Evolutionary conservation across 2,797 vertebrate species (phyloP).

Genomic region (Sciurus vulgaris): DNA sequence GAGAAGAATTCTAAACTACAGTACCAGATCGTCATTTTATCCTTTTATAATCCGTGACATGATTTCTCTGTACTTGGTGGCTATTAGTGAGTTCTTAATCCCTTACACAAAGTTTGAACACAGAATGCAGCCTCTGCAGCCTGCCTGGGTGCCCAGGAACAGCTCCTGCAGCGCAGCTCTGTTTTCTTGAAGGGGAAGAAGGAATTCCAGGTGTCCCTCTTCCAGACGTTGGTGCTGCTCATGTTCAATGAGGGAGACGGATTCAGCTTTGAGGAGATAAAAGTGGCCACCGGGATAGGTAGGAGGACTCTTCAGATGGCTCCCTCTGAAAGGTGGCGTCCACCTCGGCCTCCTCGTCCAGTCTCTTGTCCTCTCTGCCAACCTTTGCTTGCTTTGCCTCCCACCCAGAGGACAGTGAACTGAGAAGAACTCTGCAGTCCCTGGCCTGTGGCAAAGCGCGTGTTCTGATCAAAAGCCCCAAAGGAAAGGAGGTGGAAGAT

Average conservation of each 20-base stretch:
- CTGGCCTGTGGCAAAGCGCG: constrained; percentile 91
- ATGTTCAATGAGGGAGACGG: constrained; percentile 92
- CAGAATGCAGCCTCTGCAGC: background rate
- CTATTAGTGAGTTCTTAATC: background rate
- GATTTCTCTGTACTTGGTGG: background rate
- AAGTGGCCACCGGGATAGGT: constrained; percentile 91
- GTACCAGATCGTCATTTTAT: background rate
- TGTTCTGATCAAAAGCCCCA: constrained; percentile 90
- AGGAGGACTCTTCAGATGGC: constrained; percentile 30
- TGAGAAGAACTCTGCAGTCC: constrained; percentile 90
- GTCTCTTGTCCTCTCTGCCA: background rate
- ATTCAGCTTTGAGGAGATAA: constrained; percentile 91
- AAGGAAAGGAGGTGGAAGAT: constrained; percentile 90
- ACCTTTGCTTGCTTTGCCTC: constrained; percentile 12
- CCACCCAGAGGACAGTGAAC: constrained; percentile 88
- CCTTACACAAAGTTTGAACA: background rate
- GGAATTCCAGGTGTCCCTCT: constrained; percentile 91
- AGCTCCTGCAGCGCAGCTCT: background rate
- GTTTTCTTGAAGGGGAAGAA: constrained; percentile 89
- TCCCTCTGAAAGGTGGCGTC: background rate
- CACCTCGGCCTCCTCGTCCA: background rate
- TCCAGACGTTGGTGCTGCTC: constrained; percentile 91
- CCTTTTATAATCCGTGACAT: background rate
- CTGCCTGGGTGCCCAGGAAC: fast-evolving
- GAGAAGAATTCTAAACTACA: background rate